Conservation (phyloP, 1,140 invertebrate species). For the Heliconius congener region DNA sequence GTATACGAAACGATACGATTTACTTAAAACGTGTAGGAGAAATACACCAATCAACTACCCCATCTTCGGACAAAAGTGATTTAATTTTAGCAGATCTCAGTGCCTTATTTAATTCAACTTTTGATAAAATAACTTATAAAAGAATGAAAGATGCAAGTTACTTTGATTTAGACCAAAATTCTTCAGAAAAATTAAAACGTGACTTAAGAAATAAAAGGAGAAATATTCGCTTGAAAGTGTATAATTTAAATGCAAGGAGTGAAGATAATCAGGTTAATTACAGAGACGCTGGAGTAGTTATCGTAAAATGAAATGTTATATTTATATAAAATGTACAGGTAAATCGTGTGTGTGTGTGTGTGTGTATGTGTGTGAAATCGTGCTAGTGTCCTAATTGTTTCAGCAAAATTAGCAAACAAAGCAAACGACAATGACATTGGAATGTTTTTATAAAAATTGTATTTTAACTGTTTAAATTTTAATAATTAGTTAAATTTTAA, state of each 20-base stretch:
- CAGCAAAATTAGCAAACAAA: not conserved
- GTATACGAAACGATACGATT: constrained; percentile 43
- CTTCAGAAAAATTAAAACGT: not conserved
- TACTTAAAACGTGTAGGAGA: constrained; percentile 47
- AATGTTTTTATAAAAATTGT: too few species aligned
- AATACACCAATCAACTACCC: constrained; percentile 1
- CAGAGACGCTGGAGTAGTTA: constrained; percentile 32
- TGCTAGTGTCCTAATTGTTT: not conserved
- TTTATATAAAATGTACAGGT: not conserved
- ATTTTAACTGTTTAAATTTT: not conserved
- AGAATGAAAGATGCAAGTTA: not conserved
- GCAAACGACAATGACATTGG: not conserved
- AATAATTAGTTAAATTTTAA: not conserved
- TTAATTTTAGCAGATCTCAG: not conserved
- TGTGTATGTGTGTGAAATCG: not conserved
- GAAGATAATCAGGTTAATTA: constrained; percentile 25
- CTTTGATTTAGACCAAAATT: not conserved
- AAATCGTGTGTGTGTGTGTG: not conserved
- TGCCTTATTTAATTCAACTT: not conserved
- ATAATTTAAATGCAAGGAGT: constrained; percentile 27
- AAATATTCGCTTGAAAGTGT: constrained; percentile 19
- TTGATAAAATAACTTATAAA: constrained; percentile 4
- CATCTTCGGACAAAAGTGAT: not conserved
- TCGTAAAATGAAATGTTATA: constrained; percentile 34
- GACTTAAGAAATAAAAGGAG: not conserved